Percentiles rank a stretch among this genome's conserved stretches.
Evolutionary conservation across 2,888 invertebrate genomes (phyloP).

Genomic region (Xiphydria camelus): DNA sequence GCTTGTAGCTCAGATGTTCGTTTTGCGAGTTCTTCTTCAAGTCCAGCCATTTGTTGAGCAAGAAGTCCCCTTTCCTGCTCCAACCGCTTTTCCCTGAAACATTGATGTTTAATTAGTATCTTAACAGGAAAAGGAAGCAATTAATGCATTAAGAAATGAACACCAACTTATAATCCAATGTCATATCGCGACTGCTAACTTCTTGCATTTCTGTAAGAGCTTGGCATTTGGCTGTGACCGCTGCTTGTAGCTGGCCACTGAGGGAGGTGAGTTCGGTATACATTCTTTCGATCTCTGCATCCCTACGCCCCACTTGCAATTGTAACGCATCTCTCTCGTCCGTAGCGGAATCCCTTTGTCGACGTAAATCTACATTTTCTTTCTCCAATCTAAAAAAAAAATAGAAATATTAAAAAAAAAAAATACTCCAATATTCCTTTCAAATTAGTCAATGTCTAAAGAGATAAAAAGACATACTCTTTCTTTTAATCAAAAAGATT

Average conservation of each 20-base stretch:
- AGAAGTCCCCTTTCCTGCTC: slow-evolving; percentile 80
- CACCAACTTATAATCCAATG: slow-evolving; percentile 71
- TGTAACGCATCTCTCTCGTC: slow-evolving; percentile 78
- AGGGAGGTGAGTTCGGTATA: slow-evolving; percentile 70
- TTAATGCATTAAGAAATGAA: not conserved
- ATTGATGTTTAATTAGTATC: slow-evolving; percentile 3
- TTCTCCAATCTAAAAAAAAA: slow-evolving; percentile 60
- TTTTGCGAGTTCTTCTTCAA: slow-evolving; percentile 78
- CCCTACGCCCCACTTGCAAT: slow-evolving; percentile 72
- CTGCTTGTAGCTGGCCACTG: slow-evolving; percentile 73
- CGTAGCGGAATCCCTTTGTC: slow-evolving; percentile 70
- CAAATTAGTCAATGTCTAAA: not conserved
- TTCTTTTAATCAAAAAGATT: not conserved
- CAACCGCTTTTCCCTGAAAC: slow-evolving; percentile 72
- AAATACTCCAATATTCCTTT: not conserved
- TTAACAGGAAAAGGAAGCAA: not conserved
- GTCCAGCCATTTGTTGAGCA: slow-evolving; percentile 75
- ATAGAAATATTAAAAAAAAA: not conserved
- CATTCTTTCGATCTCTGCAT: slow-evolving; percentile 73
- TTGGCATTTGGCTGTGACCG: slow-evolving; percentile 82
- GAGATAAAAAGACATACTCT: not conserved
- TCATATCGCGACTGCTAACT: slow-evolving; percentile 77
- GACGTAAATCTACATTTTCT: slow-evolving; percentile 69
- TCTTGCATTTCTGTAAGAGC: slow-evolving; percentile 80
- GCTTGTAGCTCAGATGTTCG: slow-evolving; percentile 78